phyloP scores from a whole-genome alignment of 1,140 invertebrate genomes.

The Laodelphax striatellus region DNA sequence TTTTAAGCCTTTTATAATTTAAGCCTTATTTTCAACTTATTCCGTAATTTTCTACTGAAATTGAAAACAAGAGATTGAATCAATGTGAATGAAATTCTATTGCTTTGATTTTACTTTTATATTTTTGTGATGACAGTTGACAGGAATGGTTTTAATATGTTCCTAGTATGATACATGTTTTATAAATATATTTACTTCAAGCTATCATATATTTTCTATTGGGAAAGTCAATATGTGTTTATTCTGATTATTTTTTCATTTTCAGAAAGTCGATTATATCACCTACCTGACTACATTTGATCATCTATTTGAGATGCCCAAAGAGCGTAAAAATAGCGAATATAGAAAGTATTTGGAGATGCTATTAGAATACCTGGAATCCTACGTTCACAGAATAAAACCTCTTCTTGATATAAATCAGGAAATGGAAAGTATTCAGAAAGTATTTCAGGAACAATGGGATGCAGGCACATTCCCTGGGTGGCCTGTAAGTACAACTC shows the following conservation, averaged over 20 bases:
- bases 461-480: slow-evolving; percentile 80
- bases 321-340: slow-evolving; percentile 86
- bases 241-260: slow-evolving; percentile 24
- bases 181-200: too few relatives aligned
- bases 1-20: too few relatives aligned
- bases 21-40: too few relatives aligned
- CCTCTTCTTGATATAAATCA: slow-evolving; percentile 79
- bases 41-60: too few relatives aligned
- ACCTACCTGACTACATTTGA: slow-evolving; percentile 91
- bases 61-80: too few relatives aligned
- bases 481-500: slow-evolving; percentile 62
- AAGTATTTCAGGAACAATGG: slow-evolving; percentile 84
- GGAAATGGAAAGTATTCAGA: slow-evolving; percentile 63
- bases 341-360: slow-evolving; percentile 80
- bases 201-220: too few relatives aligned
- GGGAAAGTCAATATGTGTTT: neutral
- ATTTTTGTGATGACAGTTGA: too few relatives aligned
- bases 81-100: too few relatives aligned
- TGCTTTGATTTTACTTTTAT: too few relatives aligned
- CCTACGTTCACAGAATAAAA: slow-evolving; percentile 76
- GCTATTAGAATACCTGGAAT: slow-evolving; percentile 78
- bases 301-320: slow-evolving; percentile 89
- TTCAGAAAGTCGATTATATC: slow-evolving; percentile 90
- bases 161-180: too few relatives aligned
- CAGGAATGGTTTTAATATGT: too few relatives aligned